These are phyloP conservation scores for Lophura nycthemera DNA, from an alignment of 2,113 vertebrate species.

Conservation along the genomic window DNA sequence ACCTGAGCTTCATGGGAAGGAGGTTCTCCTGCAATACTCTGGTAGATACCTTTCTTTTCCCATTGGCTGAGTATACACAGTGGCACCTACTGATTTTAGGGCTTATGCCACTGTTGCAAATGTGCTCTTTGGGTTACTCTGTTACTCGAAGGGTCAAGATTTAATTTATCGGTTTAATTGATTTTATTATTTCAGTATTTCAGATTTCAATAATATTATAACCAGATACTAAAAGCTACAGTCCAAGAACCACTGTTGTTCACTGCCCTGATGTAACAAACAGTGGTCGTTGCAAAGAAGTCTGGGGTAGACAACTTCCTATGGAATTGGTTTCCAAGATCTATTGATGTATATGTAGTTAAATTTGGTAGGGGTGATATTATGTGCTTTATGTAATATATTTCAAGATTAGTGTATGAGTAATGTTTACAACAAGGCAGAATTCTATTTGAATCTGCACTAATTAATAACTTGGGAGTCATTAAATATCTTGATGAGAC, in stretches of 20 bases:
- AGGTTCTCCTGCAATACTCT: not conserved
- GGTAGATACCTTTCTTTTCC: not conserved
- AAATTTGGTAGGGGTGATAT: not conserved
- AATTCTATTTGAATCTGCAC: constrained; percentile 8
- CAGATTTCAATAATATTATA: not conserved
- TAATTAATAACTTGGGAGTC: constrained; percentile 44
- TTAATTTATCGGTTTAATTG: not conserved
- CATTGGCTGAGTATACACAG: not conserved
- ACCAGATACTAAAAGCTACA: not conserved
- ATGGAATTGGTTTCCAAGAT: not conserved
- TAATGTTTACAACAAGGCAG: not conserved
- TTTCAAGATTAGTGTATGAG: not conserved
- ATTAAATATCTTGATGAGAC: constrained; percentile 64
- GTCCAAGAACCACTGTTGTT: not conserved
- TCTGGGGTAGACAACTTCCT: not conserved
- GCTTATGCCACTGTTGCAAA: not conserved
- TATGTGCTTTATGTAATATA: not conserved
- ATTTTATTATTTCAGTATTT: not conserved
- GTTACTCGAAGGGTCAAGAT: not conserved
- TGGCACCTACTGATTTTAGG: not conserved
- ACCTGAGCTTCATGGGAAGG: not conserved
- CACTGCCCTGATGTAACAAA: not conserved
- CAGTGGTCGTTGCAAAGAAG: rapidly evolving
- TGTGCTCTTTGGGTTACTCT: rapidly evolving
- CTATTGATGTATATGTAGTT: not conserved